These are phyloP conservation scores for Colossoma macropomum DNA, from an alignment of 2,113 vertebrate genomes.

Conservation along the genomic window DNA sequence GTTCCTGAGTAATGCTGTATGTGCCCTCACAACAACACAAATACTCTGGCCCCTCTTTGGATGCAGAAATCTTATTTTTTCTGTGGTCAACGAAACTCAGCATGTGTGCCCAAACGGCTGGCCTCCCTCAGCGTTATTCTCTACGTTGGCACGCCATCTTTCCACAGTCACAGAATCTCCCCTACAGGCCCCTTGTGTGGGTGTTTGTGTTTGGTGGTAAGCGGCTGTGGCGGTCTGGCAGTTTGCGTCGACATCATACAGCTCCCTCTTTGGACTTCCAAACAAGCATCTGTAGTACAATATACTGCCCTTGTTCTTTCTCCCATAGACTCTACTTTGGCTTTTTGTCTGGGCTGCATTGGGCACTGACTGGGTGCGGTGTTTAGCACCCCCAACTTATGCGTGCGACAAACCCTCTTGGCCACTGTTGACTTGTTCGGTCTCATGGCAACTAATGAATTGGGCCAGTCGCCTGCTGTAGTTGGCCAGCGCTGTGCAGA, in stretches of 20 bases:
- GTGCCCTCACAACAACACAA: no score
- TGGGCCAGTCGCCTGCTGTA: conserved; percentile 22
- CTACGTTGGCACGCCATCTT: not conserved
- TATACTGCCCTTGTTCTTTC: not conserved
- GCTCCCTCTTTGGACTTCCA: not conserved
- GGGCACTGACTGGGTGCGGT: not conserved
- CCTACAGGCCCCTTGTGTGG: conserved; percentile 13
- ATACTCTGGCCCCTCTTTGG: no score
- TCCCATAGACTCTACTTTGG: not conserved
- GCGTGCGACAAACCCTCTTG: conserved; percentile 2
- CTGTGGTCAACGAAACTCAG: not conserved
- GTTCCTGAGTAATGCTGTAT: no score
- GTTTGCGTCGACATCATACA: not conserved
- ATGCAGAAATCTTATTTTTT: not conserved
- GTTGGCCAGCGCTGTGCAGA: conserved; percentile 12
- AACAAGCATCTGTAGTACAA: not conserved
- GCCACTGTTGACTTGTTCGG: conserved; percentile 26
- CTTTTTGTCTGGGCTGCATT: not conserved
- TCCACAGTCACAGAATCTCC: not conserved
- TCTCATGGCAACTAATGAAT: conserved; percentile 41
- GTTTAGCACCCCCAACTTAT: not conserved
- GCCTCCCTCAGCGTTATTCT: not conserved
- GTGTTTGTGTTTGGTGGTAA: conserved; percentile 6
- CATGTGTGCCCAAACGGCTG: not conserved
- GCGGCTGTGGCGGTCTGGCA: not conserved